phyloP scores from a whole-genome alignment of 2,888 invertebrate species.

The Clunio marinus region DNA sequence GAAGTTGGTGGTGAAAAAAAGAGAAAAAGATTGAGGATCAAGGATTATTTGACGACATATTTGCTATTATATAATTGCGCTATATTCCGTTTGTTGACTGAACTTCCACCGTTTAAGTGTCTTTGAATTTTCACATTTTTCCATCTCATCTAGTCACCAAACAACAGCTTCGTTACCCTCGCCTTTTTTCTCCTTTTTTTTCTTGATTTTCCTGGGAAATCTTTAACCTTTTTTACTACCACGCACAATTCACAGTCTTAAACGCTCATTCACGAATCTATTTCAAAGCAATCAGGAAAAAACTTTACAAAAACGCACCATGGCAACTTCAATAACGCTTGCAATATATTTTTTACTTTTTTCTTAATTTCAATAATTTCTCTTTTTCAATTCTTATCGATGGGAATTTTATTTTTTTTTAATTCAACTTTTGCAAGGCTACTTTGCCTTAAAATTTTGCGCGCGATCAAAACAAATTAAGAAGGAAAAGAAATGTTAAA shows the following conservation, averaged over 20 bases:
- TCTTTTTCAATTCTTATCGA: background rate
- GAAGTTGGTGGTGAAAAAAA: no score
- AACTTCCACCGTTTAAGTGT: slow-evolving; percentile 22
- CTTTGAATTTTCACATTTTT: slow-evolving; percentile 27
- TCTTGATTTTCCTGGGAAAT: background rate
- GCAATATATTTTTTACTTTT: background rate
- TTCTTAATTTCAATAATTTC: slow-evolving; percentile 8
- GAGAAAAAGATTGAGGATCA: slow-evolving; percentile 16
- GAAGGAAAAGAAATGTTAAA: slow-evolving; percentile 14
- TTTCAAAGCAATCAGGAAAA: slow-evolving; percentile 19
- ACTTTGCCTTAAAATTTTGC: no score
- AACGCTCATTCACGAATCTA: no score
- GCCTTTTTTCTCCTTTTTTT: background rate
- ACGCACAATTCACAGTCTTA: no score
- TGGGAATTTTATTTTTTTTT: slow-evolving; percentile 12
- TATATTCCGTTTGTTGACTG: background rate
- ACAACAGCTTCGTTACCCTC: background rate
- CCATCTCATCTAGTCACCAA: slow-evolving; percentile 23
- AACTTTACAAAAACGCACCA: slow-evolving; percentile 17
- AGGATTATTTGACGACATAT: slow-evolving; percentile 32
- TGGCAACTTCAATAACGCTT: slow-evolving; percentile 21
- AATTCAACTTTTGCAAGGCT: no score
- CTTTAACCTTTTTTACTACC: no score
- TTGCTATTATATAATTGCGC: slow-evolving; percentile 36
- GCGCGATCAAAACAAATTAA: no score